phyloP scores from a whole-genome alignment of 1,140 invertebrate genomes.

The Achatina immaculata region DNA sequence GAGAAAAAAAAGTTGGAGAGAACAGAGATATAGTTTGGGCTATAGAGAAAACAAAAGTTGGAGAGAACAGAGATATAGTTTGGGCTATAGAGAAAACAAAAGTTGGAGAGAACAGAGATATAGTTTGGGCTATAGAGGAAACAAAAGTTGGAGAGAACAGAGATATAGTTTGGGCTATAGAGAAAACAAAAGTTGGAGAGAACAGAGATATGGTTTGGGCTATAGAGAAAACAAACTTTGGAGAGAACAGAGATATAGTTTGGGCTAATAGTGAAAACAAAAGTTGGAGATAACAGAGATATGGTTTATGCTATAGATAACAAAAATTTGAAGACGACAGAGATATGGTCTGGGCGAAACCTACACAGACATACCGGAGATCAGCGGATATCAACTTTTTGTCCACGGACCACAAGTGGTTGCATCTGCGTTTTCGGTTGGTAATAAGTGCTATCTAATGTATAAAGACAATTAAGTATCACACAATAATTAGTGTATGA shows the following conservation, averaged over 20 bases:
- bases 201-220: neutral
- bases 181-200: neutral
- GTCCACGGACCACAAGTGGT: too few relatives aligned
- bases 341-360: too few relatives aligned
- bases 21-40: neutral
- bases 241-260: neutral
- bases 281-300: neutral
- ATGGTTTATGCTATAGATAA: neutral
- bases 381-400: too few relatives aligned
- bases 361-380: too few relatives aligned
- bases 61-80: neutral
- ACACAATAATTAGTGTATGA: too few relatives aligned
- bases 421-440: too few relatives aligned
- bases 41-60: neutral
- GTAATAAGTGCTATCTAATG: too few relatives aligned
- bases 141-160: neutral
- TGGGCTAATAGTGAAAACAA: neutral
- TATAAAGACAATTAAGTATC: too few relatives aligned
- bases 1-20: neutral
- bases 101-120: neutral
- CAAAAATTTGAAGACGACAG: neutral
- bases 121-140: neutral
- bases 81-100: neutral
- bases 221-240: neutral
- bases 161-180: neutral